Base-by-base conservation (phyloP, 1,140 invertebrate genomes). In the Pachypeltis micranthus region DNA sequence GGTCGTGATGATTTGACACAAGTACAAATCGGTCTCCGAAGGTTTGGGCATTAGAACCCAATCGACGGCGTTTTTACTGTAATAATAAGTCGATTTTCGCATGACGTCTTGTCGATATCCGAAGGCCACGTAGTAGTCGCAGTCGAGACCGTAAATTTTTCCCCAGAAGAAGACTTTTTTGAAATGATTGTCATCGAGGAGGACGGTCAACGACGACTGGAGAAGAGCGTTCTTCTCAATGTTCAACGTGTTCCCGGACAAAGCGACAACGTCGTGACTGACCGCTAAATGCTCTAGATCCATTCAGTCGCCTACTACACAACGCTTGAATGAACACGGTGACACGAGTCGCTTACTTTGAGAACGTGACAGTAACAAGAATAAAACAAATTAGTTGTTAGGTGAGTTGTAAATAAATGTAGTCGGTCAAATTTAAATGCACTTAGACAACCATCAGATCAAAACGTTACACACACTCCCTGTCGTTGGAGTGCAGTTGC, bases 161-260 rank as follows among this genome's bases (percentile, higher is more conserved):
- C 87, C 87, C 85, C 85, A 88, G 65, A 88, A 87, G 65, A 81
- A 87, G 56, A 85, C 80, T 64, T 82, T 80, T 1, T 74, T 72
- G 70, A 88, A 88, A 69, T 88, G 85, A 74, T 88, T 88, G 69
- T 90, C 86, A 54, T 82, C 80, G 71, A 88, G 82, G 19, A 90
- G 72, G 56, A 86, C 72, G 14, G 83, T 73, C 0, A 90, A 72
- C 0, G 86, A 87, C 7, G 47, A 16, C 24, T 55, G 56, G n/a
- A 63, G 39, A 23, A 63, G 47, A 27, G 19, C 59, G 24, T 25
- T 57, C 39, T 59, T 58, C 34, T 63, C 62, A 7, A 44, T 25
- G 39, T 59, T 63, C 14, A 63, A 25, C 2, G 62, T 63, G 12
- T 34, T n/a, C 2, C 62, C 62, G 4, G 55, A 59, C 27, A 31